These are phyloP conservation scores for Recurvirostra avosetta DNA, from an alignment of 2,113 vertebrate genomes.

Conservation along the genomic window DNA sequence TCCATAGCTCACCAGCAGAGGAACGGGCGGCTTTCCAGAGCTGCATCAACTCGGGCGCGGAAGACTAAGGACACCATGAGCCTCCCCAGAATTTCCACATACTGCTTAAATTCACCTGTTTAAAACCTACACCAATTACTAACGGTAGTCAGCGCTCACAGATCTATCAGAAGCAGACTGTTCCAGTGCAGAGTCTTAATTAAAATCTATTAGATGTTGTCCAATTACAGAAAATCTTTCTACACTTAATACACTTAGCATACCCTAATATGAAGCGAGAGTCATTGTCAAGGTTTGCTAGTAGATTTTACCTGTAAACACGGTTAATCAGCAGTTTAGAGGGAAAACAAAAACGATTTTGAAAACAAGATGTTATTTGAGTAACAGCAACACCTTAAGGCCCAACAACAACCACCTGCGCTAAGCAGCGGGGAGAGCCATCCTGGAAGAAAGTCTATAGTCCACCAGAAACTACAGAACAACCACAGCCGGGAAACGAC, in stretches of 20 bases:
- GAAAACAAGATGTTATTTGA: background rate
- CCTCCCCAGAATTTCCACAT: background rate
- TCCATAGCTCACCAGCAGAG: background rate
- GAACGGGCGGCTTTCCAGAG: background rate
- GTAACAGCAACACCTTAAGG: background rate
- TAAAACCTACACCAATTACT: background rate
- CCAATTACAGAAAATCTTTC: slow-evolving; percentile 66
- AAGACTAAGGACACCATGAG: background rate
- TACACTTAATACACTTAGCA: background rate
- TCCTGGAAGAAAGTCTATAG: background rate
- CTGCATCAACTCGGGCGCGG: background rate
- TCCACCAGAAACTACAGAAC: background rate
- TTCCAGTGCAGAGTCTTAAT: slow-evolving; percentile 61
- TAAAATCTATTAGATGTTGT: slow-evolving; percentile 60
- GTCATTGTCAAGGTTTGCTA: background rate
- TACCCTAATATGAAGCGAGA: slow-evolving; percentile 30
- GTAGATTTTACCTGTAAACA: background rate
- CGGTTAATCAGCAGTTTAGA: background rate
- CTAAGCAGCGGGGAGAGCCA: background rate
- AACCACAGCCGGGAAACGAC: background rate
- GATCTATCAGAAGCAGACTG: slow-evolving; percentile 48
- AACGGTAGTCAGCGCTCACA: slow-evolving; percentile 20
- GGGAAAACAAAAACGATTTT: background rate
- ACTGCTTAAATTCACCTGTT: background rate
- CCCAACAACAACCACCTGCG: background rate